Conservation (phyloP, 2,888 invertebrate species). For the Globia sparganii region DNA sequence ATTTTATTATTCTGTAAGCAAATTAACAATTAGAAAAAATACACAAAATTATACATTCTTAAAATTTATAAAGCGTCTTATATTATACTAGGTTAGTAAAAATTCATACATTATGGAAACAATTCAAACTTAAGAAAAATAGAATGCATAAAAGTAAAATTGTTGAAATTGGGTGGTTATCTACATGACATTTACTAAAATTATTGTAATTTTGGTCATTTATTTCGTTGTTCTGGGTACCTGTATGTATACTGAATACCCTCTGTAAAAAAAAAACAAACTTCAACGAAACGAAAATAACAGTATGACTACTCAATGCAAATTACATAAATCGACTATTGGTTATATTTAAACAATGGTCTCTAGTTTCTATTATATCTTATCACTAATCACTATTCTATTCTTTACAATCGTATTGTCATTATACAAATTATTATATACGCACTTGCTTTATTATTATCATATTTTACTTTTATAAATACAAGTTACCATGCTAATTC, state of each 20-base stretch:
- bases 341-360: constrained; percentile 72
- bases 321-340: constrained; percentile 52
- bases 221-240: constrained; percentile 60
- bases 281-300: background rate
- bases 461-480: constrained; percentile 58
- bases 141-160: background rate
- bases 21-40: background rate
- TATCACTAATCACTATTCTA: constrained; percentile 76
- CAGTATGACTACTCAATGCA: constrained; percentile 4
- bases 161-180: background rate
- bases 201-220: constrained; percentile 50
- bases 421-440: constrained; percentile 70
- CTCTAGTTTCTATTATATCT: constrained; percentile 70
- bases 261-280: background rate
- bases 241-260: constrained; percentile 25
- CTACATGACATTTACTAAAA: constrained; percentile 4
- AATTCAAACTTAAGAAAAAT: background rate
- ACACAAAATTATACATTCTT: background rate
- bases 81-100: constrained; percentile 1
- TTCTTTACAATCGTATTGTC: constrained; percentile 80
- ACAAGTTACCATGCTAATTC: constrained; percentile 49
- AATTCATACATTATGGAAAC: background rate
- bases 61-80: constrained; percentile 28
- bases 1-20: background rate
- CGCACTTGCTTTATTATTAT: constrained; percentile 60